These are phyloP conservation scores for Opisthocomus hoazin DNA, from an alignment of 2,113 vertebrate genomes.

Conservation along the genomic window DNA sequence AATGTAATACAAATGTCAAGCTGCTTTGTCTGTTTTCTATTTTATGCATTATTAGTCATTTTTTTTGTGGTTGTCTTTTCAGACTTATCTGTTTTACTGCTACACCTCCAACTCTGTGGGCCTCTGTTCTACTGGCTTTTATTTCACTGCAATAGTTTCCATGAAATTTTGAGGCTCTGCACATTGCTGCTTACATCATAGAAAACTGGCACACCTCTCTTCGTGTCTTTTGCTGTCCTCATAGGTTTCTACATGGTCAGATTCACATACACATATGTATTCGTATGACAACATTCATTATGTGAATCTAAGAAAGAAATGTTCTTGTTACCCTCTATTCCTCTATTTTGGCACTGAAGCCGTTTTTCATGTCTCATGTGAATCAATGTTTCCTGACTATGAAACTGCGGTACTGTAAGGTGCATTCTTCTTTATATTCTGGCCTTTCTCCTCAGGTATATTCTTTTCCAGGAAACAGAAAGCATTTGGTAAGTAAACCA, in stretches of 20 bases:
- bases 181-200: fast-evolving
- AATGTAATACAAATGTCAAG: not conserved
- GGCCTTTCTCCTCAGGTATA: not conserved
- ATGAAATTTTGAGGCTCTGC: not conserved
- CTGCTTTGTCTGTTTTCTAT: not conserved
- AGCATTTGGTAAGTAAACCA: not conserved
- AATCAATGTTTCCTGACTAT: not conserved
- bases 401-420: not conserved
- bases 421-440: not conserved
- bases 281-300: not conserved
- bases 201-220: not conserved
- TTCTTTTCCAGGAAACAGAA: not conserved
- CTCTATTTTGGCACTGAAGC: not conserved
- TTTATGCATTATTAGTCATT: not conserved
- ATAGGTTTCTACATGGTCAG: not conserved
- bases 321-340: not conserved
- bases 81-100: not conserved
- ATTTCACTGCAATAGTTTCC: not conserved
- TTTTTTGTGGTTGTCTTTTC: not conserved
- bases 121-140: not conserved
- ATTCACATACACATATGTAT: not conserved
- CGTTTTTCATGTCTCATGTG: not conserved
- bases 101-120: not conserved
- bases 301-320: not conserved
- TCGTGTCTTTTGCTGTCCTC: not conserved